phyloP scores from a whole-genome alignment of 1,140 invertebrate species.

The Neuroterus valhalla region DNA sequence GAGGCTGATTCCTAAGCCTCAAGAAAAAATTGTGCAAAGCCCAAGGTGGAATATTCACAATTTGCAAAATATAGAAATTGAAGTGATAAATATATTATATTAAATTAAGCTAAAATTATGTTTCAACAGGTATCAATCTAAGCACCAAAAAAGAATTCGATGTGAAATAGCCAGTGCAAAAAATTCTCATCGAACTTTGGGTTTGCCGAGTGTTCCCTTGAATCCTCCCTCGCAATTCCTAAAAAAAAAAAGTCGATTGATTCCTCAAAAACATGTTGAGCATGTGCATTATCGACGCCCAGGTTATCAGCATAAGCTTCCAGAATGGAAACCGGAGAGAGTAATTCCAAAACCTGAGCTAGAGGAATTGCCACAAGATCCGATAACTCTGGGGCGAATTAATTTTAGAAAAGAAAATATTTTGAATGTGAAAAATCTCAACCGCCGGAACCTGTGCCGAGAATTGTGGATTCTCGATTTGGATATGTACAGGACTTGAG shows the following conservation, averaged over 20 bases:
- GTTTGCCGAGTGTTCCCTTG: constrained; percentile 76
- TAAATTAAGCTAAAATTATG: constrained; percentile 19
- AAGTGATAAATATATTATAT: constrained; percentile 1
- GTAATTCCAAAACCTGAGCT: constrained; percentile 38
- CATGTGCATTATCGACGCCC: constrained; percentile 51
- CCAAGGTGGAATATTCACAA: constrained; percentile 27
- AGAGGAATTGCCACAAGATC: constrained; percentile 50
- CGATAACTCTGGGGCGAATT: constrained; percentile 52
- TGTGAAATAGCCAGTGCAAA: constrained; percentile 45
- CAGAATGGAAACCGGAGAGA: constrained; percentile 53
- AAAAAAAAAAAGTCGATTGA: constrained; percentile 71
- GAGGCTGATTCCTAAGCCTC: constrained; percentile 45
- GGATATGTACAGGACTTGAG: constrained; percentile 70
- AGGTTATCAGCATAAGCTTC: constrained; percentile 46
- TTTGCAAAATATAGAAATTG: background rate
- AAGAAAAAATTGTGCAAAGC: constrained; percentile 20
- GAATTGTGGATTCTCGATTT: constrained; percentile 69
- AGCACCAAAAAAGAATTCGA: constrained; percentile 35
- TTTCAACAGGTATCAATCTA: constrained; percentile 39
- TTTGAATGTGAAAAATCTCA: constrained; percentile 74
- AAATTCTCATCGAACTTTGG: constrained; percentile 76
- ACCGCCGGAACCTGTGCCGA: constrained; percentile 70
- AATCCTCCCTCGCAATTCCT: constrained; percentile 77
- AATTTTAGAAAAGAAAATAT: constrained; percentile 78
- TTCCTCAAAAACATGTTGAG: constrained; percentile 26